A percentile compares a stretch with the other conserved stretches of the same genome.
phyloP scores from a whole-genome alignment of 2,888 invertebrate genomes.

The Eretmocerus hayati region DNA sequence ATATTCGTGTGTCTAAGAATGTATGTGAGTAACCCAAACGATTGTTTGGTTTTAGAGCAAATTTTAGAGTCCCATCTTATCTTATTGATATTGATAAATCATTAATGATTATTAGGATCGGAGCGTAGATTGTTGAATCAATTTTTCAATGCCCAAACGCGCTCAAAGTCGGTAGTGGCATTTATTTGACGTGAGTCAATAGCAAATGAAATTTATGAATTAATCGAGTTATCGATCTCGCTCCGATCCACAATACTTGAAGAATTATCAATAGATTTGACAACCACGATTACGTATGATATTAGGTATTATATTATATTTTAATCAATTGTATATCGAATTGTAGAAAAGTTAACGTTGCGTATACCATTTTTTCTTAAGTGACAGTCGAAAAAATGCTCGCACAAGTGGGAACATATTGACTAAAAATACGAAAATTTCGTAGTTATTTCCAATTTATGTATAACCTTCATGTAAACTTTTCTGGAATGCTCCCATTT shows the following conservation, averaged over 20 bases:
- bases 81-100: too few relatives aligned
- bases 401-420: constrained; percentile 13
- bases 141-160: constrained; percentile 25
- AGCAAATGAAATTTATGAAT: constrained; percentile 6
- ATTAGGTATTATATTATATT: constrained; percentile 46
- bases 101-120: constrained; percentile 20
- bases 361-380: constrained; percentile 37
- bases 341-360: constrained; percentile 40
- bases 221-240: constrained; percentile 19
- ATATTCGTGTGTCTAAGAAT: too few relatives aligned
- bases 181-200: constrained; percentile 4
- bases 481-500: too few relatives aligned
- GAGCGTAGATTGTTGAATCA: constrained; percentile 25
- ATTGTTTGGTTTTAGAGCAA: too few relatives aligned
- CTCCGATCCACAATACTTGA: constrained; percentile 43
- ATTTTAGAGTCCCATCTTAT: too few relatives aligned
- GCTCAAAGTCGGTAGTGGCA: constrained; percentile 20
- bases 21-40: too few relatives aligned
- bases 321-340: constrained; percentile 48
- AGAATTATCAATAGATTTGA: constrained; percentile 48
- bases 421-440: constrained; percentile 1
- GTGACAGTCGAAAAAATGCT: constrained; percentile 14
- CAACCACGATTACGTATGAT: constrained; percentile 45
- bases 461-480: too few relatives aligned
- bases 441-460: too few relatives aligned